Evolutionary conservation across 2,888 invertebrate genomes (phyloP).

Genomic region (Andrena bucephala): DNA sequence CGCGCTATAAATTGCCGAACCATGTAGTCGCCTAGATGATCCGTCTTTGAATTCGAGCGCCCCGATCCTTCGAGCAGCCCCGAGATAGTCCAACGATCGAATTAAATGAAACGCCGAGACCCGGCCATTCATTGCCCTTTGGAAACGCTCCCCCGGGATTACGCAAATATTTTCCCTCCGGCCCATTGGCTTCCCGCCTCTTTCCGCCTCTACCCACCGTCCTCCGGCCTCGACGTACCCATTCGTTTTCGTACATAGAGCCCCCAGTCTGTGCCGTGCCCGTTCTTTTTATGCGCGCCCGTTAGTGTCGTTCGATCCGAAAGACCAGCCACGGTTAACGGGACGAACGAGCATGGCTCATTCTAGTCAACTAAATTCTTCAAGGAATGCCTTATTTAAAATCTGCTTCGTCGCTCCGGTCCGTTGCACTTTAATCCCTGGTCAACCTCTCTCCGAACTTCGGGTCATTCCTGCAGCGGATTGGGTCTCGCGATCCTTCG

Average conservation of each 20-base stretch:
- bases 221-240: conserved; percentile 28
- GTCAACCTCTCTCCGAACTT: too few species aligned
- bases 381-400: not conserved
- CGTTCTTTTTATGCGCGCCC: conserved; percentile 34
- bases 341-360: conserved; percentile 11
- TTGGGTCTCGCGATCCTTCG: not conserved
- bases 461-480: not conserved
- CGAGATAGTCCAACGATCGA: conserved; percentile 29
- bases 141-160: conserved; percentile 40
- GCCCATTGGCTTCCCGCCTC: conserved; percentile 32
- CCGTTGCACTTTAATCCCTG: not conserved
- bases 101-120: conserved; percentile 39
- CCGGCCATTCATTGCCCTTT: conserved; percentile 27
- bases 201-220: not conserved
- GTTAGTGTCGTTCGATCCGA: conserved; percentile 14
- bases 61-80: not conserved
- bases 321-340: conserved; percentile 31
- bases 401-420: not conserved
- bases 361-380: not conserved
- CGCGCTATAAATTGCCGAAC: not conserved
- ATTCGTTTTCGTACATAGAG: conserved; percentile 47
- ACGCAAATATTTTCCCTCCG: conserved; percentile 58
- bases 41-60: not conserved
- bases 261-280: not conserved
- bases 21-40: conserved; percentile 1